These are phyloP conservation scores for Druon quercuslanigerum DNA, from an alignment of 1,140 invertebrate species.

Conservation along the genomic window DNA sequence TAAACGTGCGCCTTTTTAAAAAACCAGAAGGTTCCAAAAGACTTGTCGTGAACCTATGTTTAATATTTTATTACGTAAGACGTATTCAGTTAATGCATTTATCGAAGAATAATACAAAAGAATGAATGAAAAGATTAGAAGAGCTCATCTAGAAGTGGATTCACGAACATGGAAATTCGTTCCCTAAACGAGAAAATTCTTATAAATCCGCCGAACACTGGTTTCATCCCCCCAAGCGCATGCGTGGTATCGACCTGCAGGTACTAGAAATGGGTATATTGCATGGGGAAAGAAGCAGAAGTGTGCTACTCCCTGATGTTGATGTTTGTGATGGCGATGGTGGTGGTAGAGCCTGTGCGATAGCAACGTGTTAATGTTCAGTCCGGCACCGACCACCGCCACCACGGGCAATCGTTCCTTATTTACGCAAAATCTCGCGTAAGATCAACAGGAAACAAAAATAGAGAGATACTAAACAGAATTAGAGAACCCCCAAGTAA, in stretches of 20 bases:
- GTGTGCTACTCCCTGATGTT: slow-evolving; percentile 41
- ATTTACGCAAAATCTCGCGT: not conserved
- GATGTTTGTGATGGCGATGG: slow-evolving; percentile 32
- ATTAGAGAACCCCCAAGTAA: no score
- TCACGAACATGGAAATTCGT: slow-evolving; percentile 9
- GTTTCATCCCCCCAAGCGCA: slow-evolving; percentile 45
- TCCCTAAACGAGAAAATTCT: slow-evolving; percentile 7
- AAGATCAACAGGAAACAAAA: not conserved
- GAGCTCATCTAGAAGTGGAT: no score
- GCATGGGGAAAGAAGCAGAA: slow-evolving; percentile 40
- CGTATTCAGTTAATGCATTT: no score
- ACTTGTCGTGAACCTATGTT: no score
- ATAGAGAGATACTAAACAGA: no score
- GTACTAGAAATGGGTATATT: slow-evolving; percentile 45
- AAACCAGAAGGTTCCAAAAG: no score
- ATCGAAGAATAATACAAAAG: no score
- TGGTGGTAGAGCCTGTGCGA: slow-evolving; percentile 41
- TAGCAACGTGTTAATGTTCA: slow-evolving; percentile 39
- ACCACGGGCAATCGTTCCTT: not conserved
- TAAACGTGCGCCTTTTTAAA: no score
- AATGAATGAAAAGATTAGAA: no score
- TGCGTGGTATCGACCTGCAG: slow-evolving; percentile 63
- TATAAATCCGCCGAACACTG: slow-evolving; percentile 36
- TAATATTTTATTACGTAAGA: no score
- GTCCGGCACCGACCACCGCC: slow-evolving; percentile 50